A percentile compares a stretch with the other conserved stretches of the same genome.
phyloP scores from a whole-genome alignment of 2,888 invertebrate species.

The Auanema sp. region DNA sequence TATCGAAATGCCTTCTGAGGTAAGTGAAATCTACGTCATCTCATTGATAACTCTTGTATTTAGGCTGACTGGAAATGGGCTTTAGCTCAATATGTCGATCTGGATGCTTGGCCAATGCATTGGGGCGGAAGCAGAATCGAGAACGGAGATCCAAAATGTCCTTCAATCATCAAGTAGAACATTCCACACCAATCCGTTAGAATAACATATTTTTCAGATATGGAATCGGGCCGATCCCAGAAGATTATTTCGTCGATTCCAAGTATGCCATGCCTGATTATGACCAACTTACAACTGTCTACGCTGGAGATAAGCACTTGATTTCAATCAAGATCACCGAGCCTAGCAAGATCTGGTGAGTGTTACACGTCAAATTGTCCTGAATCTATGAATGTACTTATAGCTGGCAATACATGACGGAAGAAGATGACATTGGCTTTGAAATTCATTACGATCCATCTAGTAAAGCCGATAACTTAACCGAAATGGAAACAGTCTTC shows the following conservation, averaged over 20 bases:
- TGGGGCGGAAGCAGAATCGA: constrained; percentile 61
- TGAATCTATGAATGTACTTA: constrained; percentile 14
- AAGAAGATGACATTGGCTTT: constrained; percentile 63
- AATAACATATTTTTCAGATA: constrained; percentile 33
- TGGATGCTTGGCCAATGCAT: constrained; percentile 62
- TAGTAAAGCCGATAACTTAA: constrained; percentile 48
- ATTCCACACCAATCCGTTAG: neutral
- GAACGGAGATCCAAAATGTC: constrained; percentile 57
- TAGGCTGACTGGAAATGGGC: constrained; percentile 58
- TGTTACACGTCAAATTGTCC: neutral
- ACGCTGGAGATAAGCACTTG: constrained; percentile 63
- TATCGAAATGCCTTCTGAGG: constrained; percentile 62
- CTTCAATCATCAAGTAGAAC: constrained; percentile 43
- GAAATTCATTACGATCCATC: constrained; percentile 57
- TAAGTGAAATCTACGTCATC: no score
- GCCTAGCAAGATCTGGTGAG: constrained; percentile 49
- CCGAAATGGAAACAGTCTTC: constrained; percentile 61
- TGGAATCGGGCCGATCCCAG: constrained; percentile 62
- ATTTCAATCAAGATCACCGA: constrained; percentile 58
- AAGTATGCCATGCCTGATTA: constrained; percentile 56
- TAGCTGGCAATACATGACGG: constrained; percentile 63
- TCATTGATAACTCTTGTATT: no score
- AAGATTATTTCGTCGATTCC: constrained; percentile 57
- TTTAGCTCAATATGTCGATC: constrained; percentile 56
- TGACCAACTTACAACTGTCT: constrained; percentile 62